These are phyloP conservation scores for Tanaodytes sp. DNA, from an alignment of 2,888 invertebrate species.

Conservation along the genomic window DNA sequence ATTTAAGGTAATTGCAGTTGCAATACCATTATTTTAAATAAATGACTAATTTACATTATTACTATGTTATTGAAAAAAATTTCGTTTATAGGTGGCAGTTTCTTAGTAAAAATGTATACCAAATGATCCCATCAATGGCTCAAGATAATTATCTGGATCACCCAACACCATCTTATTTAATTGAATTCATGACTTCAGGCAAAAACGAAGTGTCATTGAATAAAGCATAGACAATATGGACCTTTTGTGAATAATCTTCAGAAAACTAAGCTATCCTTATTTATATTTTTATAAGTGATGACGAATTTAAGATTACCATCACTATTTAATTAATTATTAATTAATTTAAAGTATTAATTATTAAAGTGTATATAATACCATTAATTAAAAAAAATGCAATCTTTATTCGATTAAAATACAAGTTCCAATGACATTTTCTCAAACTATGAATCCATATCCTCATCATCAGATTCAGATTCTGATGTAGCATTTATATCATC, in stretches of 20 bases:
- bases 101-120: slow-evolving; percentile 60
- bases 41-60: slow-evolving; percentile 1
- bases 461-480: slow-evolving; percentile 71
- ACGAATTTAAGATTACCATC: too few species aligned
- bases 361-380: too few species aligned
- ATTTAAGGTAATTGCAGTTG: background rate
- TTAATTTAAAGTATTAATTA: too few species aligned
- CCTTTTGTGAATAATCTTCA: too few species aligned
- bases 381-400: too few species aligned
- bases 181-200: slow-evolving; percentile 56
- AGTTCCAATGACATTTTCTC: too few species aligned
- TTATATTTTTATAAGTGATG: too few species aligned
- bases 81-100: slow-evolving; percentile 63
- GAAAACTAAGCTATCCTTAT: too few species aligned
- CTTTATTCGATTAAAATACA: background rate
- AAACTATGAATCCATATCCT: slow-evolving; percentile 38
- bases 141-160: slow-evolving; percentile 57
- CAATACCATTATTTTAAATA: too few species aligned
- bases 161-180: slow-evolving; percentile 65
- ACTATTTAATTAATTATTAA: too few species aligned
- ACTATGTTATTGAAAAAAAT: background rate
- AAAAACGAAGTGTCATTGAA: slow-evolving; percentile 1
- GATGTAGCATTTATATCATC: slow-evolving; percentile 85
- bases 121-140: slow-evolving; percentile 59
- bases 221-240: too few species aligned